Evolutionary conservation across 2,113 vertebrate species (phyloP).

Genomic region (Oxyruncus cristatus): DNA sequence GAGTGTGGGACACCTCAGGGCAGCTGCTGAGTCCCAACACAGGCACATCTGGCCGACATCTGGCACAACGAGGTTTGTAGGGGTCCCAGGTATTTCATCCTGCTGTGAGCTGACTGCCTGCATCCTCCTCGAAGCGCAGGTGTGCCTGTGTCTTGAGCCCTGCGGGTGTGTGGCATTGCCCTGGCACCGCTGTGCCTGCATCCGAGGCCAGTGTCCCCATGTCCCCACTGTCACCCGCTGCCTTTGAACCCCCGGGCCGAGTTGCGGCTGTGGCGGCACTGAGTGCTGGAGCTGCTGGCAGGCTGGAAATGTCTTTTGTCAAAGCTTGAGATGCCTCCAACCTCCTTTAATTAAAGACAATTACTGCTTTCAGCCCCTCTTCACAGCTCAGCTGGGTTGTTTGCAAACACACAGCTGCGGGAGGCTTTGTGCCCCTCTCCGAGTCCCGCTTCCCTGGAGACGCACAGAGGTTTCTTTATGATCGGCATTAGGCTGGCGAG

Average conservation of each 20-base stretch:
- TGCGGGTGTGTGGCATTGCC: fast-evolving
- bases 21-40: not conserved
- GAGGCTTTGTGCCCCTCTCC: slow-evolving; percentile 69
- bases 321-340: slow-evolving; percentile 77
- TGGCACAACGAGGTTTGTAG: fast-evolving
- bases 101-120: not conserved
- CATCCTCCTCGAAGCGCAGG: fast-evolving
- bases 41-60: not conserved
- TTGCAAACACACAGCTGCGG: slow-evolving; percentile 85
- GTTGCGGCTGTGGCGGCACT: not conserved
- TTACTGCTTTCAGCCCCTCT: slow-evolving; percentile 85
- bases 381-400: slow-evolving; percentile 80
- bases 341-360: slow-evolving; percentile 87
- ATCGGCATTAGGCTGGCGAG: not conserved
- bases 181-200: not conserved
- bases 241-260: not conserved
- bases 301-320: slow-evolving; percentile 79
- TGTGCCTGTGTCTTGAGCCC: fast-evolving
- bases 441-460: slow-evolving; percentile 73
- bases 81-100: not conserved
- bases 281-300: slow-evolving; percentile 68
- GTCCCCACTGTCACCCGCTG: not conserved
- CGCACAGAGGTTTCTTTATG: slow-evolving; percentile 72
- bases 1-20: not conserved
- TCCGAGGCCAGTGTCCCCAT: fast-evolving